Percentiles rank a stretch among this genome's conserved stretches.
Conservation (phyloP, 2,113 vertebrate species). For the Thymallus thymallus region DNA sequence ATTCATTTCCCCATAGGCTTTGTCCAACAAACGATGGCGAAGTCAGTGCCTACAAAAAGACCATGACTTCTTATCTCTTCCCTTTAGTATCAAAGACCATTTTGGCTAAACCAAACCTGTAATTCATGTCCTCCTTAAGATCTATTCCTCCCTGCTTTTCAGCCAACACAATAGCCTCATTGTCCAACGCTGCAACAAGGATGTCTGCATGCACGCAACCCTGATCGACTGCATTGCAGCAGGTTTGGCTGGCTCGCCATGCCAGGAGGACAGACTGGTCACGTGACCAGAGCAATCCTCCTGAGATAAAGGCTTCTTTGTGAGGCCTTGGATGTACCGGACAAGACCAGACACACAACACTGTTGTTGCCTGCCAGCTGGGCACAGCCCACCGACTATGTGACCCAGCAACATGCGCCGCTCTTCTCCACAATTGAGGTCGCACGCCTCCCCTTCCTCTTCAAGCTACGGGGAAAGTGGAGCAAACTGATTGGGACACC, state of each 20-base stretch:
- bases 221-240: not conserved
- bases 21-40: no score
- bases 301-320: conserved; percentile 21
- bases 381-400: conserved; percentile 11
- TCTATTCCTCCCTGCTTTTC: no score
- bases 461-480: not conserved
- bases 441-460: not conserved
- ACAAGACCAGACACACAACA: conserved; percentile 4
- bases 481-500: no score
- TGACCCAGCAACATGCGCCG: conserved; percentile 26
- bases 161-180: no score
- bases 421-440: not conserved
- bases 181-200: no score
- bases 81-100: no score
- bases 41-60: no score
- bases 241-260: not conserved
- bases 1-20: no score
- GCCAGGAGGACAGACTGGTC: not conserved
- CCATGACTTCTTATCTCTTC: no score
- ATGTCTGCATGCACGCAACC: not conserved
- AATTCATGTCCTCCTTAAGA: no score
- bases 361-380: conserved; percentile 4
- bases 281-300: no score
- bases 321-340: conserved; percentile 10
- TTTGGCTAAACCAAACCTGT: no score